phyloP scores from a whole-genome alignment of 2,888 invertebrate species.

The Ligdia adustata region DNA sequence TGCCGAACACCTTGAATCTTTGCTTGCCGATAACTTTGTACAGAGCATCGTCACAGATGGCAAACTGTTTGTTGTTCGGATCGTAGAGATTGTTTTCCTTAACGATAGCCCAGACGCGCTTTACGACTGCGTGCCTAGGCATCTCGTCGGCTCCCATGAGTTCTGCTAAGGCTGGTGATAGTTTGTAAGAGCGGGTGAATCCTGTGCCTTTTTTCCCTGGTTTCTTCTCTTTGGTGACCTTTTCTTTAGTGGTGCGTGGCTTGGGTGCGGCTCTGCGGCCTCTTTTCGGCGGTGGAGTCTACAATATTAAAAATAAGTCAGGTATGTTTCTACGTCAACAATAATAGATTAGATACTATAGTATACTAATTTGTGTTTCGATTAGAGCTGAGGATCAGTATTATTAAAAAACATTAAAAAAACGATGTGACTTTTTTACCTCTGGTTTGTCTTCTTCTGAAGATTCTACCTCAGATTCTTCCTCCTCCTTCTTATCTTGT shows the following conservation, averaged over 20 bases:
- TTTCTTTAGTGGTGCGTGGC: slow-evolving; percentile 3
- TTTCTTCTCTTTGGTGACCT: slow-evolving; percentile 74
- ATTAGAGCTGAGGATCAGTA: no score
- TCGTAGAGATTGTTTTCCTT: slow-evolving; percentile 95
- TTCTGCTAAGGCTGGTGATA: slow-evolving; percentile 93
- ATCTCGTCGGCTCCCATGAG: slow-evolving; percentile 93
- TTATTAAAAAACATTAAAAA: no score
- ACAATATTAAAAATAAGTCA: no score
- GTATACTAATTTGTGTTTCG: no score
- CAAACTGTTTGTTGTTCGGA: slow-evolving; percentile 97
- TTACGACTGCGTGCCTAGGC: slow-evolving; percentile 95
- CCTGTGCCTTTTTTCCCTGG: slow-evolving; percentile 80
- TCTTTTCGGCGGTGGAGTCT: slow-evolving; percentile 36
- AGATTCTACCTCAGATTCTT: slow-evolving; percentile 17
- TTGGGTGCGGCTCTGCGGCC: slow-evolving; percentile 63
- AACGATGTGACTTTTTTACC: no score
- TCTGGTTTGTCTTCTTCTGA: slow-evolving; percentile 42
- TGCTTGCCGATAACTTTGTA: slow-evolving; percentile 95
- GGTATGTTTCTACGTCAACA: no score
- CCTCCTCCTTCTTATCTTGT: slow-evolving; percentile 39
- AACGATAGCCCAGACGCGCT: slow-evolving; percentile 94
- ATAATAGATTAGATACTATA: no score
- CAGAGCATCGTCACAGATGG: slow-evolving; percentile 96
- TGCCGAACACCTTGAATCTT: slow-evolving; percentile 97
- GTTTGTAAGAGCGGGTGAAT: slow-evolving; percentile 92